A percentile compares a stretch with the other conserved stretches of the same genome.
Evolutionary conservation across 2,888 invertebrate species (phyloP).

Genomic region (Epinotia nisella): DNA sequence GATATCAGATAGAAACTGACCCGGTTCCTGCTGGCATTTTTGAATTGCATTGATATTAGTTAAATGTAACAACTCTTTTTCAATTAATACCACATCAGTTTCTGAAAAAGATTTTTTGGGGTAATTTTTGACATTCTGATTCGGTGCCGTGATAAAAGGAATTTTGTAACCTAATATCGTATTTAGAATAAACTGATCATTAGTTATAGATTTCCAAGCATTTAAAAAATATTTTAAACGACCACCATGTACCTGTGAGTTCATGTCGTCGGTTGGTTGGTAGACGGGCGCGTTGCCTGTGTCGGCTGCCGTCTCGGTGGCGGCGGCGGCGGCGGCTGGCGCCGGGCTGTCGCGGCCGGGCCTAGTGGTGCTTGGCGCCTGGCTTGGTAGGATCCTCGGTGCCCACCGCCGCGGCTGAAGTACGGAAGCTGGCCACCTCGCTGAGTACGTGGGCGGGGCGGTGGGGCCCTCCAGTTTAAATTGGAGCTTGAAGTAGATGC

Average conservation of each 20-base stretch:
- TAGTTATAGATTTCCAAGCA: constrained; percentile 30
- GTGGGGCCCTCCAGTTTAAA: no score
- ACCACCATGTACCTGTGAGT: constrained; percentile 36
- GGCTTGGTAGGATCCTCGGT: no score
- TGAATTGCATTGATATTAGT: not conserved
- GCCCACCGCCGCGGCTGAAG: no score
- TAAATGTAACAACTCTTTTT: constrained; percentile 1
- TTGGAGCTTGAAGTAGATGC: no score
- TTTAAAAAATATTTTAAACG: constrained; percentile 30
- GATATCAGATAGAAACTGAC: not conserved
- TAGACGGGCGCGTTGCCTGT: not conserved
- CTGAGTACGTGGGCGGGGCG: no score
- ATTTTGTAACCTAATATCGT: constrained; percentile 22
- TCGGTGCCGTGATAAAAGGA: constrained; percentile 7
- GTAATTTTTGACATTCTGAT: not conserved
- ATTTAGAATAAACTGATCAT: constrained; percentile 29
- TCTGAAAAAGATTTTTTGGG: not conserved
- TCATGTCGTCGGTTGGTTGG: not conserved
- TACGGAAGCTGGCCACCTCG: no score
- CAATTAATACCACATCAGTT: not conserved
- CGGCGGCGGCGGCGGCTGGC: no score
- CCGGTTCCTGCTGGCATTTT: not conserved
- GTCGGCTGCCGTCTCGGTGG: no score
- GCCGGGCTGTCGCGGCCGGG: no score
- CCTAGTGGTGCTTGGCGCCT: no score